Conservation (phyloP, 2,113 vertebrate genomes). For the Elaphurus davidianus region DNA sequence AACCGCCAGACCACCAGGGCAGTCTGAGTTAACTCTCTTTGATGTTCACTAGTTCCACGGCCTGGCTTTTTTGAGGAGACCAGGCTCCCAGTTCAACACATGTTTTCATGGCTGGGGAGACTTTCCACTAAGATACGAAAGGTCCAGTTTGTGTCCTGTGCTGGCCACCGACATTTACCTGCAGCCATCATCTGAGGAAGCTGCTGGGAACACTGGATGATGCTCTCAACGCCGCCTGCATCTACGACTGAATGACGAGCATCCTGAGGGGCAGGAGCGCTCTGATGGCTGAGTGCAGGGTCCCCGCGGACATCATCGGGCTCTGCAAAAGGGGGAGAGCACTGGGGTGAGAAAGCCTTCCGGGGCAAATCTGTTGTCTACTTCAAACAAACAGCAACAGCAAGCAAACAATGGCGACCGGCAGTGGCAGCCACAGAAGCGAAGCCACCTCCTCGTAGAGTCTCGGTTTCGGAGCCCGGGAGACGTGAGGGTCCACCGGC, state of each 20-base stretch:
- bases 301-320: conserved; percentile 77
- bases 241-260: conserved; percentile 77
- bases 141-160: neutral
- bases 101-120: neutral
- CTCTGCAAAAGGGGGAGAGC: conserved; percentile 75
- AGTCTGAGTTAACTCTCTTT: neutral
- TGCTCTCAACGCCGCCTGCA: conserved; percentile 76
- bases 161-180: conserved; percentile 79
- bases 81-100: neutral
- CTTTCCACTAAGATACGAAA: neutral
- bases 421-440: neutral
- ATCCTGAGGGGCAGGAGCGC: conserved; percentile 56
- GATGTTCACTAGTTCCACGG: neutral
- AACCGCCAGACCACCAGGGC: neutral
- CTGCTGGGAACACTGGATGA: conserved; percentile 71
- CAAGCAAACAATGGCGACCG: neutral
- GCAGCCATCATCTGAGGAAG: conserved; percentile 88
- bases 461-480: neutral
- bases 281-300: conserved; percentile 66
- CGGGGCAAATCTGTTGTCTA: neutral
- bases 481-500: neutral
- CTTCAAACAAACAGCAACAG: neutral
- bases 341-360: neutral
- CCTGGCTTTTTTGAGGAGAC: neutral
- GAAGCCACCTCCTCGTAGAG: neutral